phyloP scores from a whole-genome alignment of 1,140 invertebrate species.

The Diuraphis noxia region DNA sequence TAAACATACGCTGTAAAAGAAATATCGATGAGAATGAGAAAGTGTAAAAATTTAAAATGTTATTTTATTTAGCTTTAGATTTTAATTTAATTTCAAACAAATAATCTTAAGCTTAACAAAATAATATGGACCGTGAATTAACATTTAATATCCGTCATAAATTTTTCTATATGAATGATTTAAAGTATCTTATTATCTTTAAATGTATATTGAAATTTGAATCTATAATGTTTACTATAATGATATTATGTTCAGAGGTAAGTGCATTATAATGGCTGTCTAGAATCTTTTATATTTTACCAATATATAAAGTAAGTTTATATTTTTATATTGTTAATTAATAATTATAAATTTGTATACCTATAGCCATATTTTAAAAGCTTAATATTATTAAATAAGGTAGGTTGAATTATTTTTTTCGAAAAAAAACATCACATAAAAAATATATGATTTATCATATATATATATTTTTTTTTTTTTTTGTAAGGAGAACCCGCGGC shows the following conservation, averaged over 20 bases:
- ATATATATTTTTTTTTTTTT: no score
- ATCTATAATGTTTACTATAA: background rate
- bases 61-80: background rate
- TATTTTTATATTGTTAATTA: no score
- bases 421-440: no score
- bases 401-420: no score
- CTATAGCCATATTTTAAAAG: background rate
- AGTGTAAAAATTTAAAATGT: background rate
- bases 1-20: background rate
- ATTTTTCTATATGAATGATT: background rate
- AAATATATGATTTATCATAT: no score
- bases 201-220: background rate
- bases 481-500: no score
- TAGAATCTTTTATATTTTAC: background rate
- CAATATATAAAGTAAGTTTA: background rate
- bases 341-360: background rate
- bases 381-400: no score
- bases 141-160: background rate
- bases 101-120: background rate
- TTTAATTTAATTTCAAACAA: background rate
- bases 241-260: background rate
- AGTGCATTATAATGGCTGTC: background rate
- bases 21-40: background rate
- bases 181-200: background rate
- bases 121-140: background rate